Evolutionary conservation across 2,888 invertebrate species (phyloP), one percentile per base, ranked within the genome.

Genomic region (Euplagia quadripunctaria): DNA sequence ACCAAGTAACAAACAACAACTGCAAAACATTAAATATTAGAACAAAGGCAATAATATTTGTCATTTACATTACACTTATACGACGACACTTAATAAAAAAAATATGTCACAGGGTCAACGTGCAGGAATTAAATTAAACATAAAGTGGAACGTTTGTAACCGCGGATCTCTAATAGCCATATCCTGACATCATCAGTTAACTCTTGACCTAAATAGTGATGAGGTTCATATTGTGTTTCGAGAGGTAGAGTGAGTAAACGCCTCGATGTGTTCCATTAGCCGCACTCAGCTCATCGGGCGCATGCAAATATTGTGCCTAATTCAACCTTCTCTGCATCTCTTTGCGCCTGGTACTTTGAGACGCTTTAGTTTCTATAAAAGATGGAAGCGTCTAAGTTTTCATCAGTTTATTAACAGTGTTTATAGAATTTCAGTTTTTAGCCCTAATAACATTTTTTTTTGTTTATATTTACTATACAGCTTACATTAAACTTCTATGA

Each of bases 171-270:
- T 85, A 79, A 81, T 78, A 74, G 80, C 83, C 82, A 79, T 85
- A 86, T 85, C 82, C 86, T 88, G 87, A 86, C 87, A 86, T 88
- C 89, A 90, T 86, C 82, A 83, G 82, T 82, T 77, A 77, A 73
- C 83, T 83, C 92, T 91, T 89, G 91, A 91, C 91, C 92, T 77
- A 89, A 77, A 88, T 90, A 74, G 83, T 79, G 82, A 85, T 75
- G 85, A 87, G 81, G 87, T 86, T 83, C 86, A 87, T 89, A 91
- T 91, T 89, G 84, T 89, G 79, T 89, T 90, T 88, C 89, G 87
- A 90, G 89, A 86, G 85, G 79, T 84, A 84, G 77, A 82, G 86
- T 86, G 81, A 86, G 91, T 86, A 90, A 89, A 88, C 86, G 82
- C 77, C 78, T 83, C 85, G 86, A 88, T 87, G 81, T 84, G 86